Conservation (phyloP, 2,888 invertebrate species). For the Lasioglossum lativentre region DNA sequence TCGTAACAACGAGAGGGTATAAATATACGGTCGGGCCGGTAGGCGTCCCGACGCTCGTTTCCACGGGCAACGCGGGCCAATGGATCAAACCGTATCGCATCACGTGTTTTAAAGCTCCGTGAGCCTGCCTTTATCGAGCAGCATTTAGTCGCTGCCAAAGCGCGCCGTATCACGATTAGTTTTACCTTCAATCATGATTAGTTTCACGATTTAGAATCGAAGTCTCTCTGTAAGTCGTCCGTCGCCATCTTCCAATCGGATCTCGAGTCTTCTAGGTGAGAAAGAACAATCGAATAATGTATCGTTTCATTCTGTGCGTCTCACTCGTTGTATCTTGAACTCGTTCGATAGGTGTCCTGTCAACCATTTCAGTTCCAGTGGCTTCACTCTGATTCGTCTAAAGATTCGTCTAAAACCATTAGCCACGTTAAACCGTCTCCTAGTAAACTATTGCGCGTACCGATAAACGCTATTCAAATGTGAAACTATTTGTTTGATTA, state of each 20-base stretch:
- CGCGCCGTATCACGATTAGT: constrained; percentile 44
- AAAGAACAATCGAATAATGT: background rate
- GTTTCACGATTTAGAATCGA: background rate
- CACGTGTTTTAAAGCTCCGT: constrained; percentile 55
- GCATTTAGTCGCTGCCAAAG: constrained; percentile 37
- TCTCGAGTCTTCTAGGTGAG: background rate
- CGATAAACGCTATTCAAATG: no score
- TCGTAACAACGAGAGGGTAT: background rate
- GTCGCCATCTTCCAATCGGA: background rate
- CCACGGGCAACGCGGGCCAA: constrained; percentile 66
- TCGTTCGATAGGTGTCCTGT: background rate
- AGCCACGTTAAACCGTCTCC: no score
- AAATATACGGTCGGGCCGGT: constrained; percentile 6
- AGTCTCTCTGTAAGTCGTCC: background rate
- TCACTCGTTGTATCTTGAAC: background rate
- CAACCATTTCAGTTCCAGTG: background rate
- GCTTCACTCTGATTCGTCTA: background rate
- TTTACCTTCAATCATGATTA: background rate
- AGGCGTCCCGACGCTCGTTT: constrained; percentile 53
- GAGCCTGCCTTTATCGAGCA: constrained; percentile 43
- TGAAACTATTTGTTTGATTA: no score
- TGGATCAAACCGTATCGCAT: constrained; percentile 71
- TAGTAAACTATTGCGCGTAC: no score
- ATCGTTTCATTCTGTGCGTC: background rate
- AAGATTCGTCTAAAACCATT: no score